Evolutionary conservation across 2,888 invertebrate genomes (phyloP), one percentile per base, ranked within the genome.

Genomic region (Protophormia terraenovae): DNA sequence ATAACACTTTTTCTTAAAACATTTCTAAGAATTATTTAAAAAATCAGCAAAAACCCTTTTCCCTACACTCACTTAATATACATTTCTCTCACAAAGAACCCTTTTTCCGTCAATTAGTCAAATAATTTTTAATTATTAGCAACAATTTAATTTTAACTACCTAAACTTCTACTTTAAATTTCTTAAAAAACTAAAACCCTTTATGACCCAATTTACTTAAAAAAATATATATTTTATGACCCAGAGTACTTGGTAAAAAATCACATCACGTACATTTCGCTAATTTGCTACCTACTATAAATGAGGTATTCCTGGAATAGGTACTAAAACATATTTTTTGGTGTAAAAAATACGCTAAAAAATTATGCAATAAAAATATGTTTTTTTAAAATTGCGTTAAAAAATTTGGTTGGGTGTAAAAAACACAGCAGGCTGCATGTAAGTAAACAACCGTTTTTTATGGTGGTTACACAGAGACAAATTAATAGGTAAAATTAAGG

Each of bases 101-200:
- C 89, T 87, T 90, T 90, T 89, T 2, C 82, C 88, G 87, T 87
- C 90, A 90, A 89, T 90, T 90, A 89, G 89, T 90, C 88, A 88
- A n/a, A 84, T 89, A 89, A 90, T 89, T 89, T 89, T 24, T n/a
- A 69, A 69, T 69, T 69, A 24, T 24, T 53, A 53, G 35, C 7
- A 10, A 60, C 72, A 60, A 22, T 22, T 72, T 73, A 14, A 24
- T 47, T 6, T 73, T 32, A n/a, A 62, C 24, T 35, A 47, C 32
- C 47, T 62, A 12, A 58, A 55, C 29, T 5, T 22, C 10, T 27
- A 22, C 0, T 19, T 29, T 72, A 8, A 27, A 27, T 38, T 50
- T 32, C 41, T n/a, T 71, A 78, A 73, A 73, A 73, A 78, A 83
- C 29, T 67, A 47, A 83, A 83, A 69, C 83, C 78, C 73, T 80